Conservation (phyloP, 2,888 invertebrate genomes). For the Stenchaetothrips biformis region DNA sequence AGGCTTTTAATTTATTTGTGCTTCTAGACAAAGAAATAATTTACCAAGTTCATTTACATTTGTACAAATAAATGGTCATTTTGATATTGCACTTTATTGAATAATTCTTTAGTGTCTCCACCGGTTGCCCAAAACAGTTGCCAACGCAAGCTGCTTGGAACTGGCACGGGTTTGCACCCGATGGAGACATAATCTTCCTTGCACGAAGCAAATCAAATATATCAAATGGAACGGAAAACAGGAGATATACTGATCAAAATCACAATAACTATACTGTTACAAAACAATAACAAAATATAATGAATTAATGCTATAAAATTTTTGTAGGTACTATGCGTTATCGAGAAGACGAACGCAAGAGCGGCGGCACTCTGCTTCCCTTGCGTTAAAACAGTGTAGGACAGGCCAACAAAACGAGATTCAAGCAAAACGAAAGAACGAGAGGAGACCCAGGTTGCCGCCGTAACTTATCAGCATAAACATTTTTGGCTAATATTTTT, state of each 20-base stretch:
- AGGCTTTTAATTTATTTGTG: background rate
- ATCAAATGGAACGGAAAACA: constrained; percentile 19
- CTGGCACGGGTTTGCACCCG: too few relatives aligned
- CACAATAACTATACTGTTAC: constrained; percentile 22
- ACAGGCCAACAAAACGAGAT: background rate
- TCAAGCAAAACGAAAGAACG: background rate
- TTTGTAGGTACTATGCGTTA: background rate
- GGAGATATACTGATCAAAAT: constrained; percentile 23
- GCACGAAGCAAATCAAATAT: constrained; percentile 10
- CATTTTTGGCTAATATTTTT: background rate
- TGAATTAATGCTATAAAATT: constrained; percentile 17
- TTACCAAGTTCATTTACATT: background rate
- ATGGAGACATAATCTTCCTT: background rate
- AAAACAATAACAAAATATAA: constrained; percentile 25
- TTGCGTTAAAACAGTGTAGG: background rate
- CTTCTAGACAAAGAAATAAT: constrained; percentile 15
- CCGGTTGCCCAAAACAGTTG: too few relatives aligned
- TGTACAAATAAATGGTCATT: constrained; percentile 16
- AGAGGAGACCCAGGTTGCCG: background rate
- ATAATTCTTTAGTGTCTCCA: constrained; percentile 5
- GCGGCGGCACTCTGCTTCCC: background rate
- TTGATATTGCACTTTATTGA: constrained; percentile 17
- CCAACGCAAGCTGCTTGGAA: too few relatives aligned
- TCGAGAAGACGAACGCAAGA: background rate
- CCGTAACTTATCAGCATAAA: background rate